These are phyloP conservation scores for Pachyseris speciosa DNA, from an alignment of 64 coral and sea anemone species.

Conservation along the genomic window DNA sequence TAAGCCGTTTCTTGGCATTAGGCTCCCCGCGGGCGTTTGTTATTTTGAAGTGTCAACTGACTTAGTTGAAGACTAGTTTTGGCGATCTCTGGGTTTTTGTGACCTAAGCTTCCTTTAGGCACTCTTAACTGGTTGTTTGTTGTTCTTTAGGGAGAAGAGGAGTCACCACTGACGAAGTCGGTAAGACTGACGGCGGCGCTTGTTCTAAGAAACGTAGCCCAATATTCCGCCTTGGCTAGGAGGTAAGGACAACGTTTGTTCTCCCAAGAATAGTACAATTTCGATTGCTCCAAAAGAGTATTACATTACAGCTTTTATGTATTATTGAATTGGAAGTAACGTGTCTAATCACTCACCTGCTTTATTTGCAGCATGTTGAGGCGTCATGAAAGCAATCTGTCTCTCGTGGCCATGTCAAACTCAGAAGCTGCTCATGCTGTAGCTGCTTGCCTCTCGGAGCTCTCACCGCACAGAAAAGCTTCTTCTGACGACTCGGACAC, in stretches of 20 bases:
- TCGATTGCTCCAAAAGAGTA: too few species aligned
- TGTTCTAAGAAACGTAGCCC: conserved; percentile 92
- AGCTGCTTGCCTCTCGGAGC: conserved; percentile 84
- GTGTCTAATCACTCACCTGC: background rate
- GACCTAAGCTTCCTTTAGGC: too few species aligned
- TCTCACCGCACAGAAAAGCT: conserved; percentile 86
- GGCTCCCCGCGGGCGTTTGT: too few species aligned
- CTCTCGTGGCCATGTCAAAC: conserved; percentile 89
- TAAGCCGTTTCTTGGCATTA: too few species aligned
- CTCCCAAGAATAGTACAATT: too few species aligned
- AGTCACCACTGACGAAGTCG: conserved; percentile 96
- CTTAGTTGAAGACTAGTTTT: too few species aligned
- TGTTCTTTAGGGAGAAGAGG: conserved; percentile 77
- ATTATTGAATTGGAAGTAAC: too few species aligned
- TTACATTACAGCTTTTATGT: too few species aligned
- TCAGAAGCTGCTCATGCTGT: conserved; percentile 87
- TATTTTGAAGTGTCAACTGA: too few species aligned
- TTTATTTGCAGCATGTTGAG: conserved; percentile 63
- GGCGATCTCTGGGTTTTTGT: too few species aligned
- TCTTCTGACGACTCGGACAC: conserved; percentile 44
- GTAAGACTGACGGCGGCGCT: conserved; percentile 91
- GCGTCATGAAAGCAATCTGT: conserved; percentile 76
- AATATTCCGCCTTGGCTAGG: conserved; percentile 89
- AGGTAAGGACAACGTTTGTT: conserved; percentile 69
- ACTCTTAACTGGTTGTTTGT: background rate